Percentiles rank a stretch among this genome's conserved stretches.
These are phyloP conservation scores for Eublepharis macularius DNA, from an alignment of 2,113 vertebrate species.

Conservation along the genomic window DNA sequence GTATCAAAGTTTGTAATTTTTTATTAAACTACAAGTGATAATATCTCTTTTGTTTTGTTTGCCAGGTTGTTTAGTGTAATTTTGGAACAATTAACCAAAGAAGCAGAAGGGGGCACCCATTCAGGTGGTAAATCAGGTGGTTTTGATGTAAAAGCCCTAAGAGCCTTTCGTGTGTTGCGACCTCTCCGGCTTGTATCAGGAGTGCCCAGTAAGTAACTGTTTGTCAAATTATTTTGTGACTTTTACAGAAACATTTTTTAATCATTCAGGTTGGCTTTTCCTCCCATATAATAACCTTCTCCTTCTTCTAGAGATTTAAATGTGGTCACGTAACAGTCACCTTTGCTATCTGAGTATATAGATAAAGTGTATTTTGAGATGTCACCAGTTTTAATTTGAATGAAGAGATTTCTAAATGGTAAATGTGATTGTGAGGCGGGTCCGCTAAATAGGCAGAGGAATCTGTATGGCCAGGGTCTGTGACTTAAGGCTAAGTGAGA, in stretches of 20 bases:
- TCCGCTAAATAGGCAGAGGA: conserved; percentile 26
- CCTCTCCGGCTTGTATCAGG: conserved; percentile 98
- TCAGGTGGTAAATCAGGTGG: conserved; percentile 93
- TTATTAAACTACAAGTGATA: conserved; percentile 45
- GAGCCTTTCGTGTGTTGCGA: conserved; percentile 97
- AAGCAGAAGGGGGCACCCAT: conserved; percentile 81
- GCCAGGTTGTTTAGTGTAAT: conserved; percentile 98
- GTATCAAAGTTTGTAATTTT: conserved; percentile 19
- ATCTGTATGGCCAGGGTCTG: conserved; percentile 27
- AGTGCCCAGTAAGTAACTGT: conserved; percentile 92
- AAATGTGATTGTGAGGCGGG: conserved; percentile 31
- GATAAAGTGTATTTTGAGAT: background rate
- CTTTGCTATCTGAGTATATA: conserved; percentile 14
- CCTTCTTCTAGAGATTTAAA: conserved; percentile 9
- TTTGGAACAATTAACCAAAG: conserved; percentile 98
- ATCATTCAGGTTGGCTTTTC: too few species aligned
- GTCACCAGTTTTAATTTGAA: background rate
- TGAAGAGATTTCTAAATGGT: conserved; percentile 12
- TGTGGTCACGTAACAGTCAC: background rate
- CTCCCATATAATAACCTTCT: background rate
- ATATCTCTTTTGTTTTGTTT: conserved; percentile 63
- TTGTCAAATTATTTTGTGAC: background rate
- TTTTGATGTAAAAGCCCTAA: conserved; percentile 98
- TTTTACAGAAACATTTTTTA: background rate
- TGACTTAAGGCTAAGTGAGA: conserved; percentile 25